Evolutionary conservation across 2,888 invertebrate genomes (phyloP).

Genomic region (Apantesis nais): DNA sequence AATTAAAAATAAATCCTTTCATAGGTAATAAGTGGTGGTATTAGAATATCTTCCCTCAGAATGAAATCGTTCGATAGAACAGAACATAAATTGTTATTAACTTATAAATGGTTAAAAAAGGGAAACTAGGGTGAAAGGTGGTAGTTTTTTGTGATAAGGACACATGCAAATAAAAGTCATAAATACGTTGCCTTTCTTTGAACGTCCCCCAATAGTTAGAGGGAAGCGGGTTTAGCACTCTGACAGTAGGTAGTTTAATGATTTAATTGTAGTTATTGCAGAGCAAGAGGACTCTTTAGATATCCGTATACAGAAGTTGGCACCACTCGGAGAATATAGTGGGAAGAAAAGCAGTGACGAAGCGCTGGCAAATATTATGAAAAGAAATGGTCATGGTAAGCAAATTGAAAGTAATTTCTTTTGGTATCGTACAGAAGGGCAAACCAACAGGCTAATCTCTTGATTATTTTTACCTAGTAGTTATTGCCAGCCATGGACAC

Average conservation of each 20-base stretch:
- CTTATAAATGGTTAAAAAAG: no score
- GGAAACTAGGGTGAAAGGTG: no score
- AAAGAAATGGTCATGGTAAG: not conserved
- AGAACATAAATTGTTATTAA: no score
- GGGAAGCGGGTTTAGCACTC: not conserved
- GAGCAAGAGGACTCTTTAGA: not conserved
- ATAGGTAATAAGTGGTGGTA: no score
- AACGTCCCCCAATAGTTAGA: no score
- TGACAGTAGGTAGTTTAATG: not conserved
- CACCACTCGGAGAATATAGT: not conserved
- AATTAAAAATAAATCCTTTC: no score
- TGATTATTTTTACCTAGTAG: no score
- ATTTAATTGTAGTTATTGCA: not conserved
- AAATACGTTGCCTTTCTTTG: no score
- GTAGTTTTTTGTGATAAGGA: not conserved
- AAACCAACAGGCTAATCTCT: not conserved
- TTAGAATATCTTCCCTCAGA: no score
- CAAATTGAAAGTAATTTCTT: not conserved
- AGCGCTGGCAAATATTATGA: not conserved
- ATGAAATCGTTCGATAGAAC: not conserved
- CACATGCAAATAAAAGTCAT: not conserved
- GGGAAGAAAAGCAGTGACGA: not conserved
- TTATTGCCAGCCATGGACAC: no score
- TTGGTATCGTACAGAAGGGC: not conserved
- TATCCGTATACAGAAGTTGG: not conserved